Evolutionary conservation across 2,797 vertebrate genomes (phyloP).

Genomic region (Poecilia velifera): DNA sequence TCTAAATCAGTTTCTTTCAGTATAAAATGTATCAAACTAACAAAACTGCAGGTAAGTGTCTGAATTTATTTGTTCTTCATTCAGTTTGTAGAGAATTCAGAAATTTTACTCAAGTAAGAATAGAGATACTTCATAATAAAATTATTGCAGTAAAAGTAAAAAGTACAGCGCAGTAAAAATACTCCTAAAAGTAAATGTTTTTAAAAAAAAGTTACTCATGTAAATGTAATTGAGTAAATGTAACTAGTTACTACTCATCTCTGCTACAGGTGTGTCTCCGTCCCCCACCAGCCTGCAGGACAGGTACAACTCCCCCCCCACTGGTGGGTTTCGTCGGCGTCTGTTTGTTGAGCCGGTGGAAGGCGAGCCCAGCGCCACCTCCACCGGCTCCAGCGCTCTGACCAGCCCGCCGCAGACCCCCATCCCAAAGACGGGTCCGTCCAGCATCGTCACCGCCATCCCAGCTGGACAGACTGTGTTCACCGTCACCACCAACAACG

Average conservation of each 20-base stretch:
- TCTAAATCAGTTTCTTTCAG: too few species aligned
- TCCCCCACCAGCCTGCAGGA: constrained; percentile 85
- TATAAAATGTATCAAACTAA: too few species aligned
- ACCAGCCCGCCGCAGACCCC: constrained; percentile 43
- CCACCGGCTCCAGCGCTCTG: constrained; percentile 20
- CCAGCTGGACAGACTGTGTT: constrained; percentile 92
- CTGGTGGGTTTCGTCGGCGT: constrained; percentile 80
- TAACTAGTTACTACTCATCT: not conserved
- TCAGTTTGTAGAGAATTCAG: too few species aligned
- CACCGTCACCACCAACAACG: constrained; percentile 90
- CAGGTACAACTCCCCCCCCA: constrained; percentile 86
- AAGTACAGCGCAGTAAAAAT: too few species aligned
- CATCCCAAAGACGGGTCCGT: constrained; percentile 62
- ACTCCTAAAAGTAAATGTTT: too few species aligned
- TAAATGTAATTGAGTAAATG: too few species aligned
- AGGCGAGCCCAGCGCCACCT: constrained; percentile 50
- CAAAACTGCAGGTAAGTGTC: too few species aligned
- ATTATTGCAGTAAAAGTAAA: too few species aligned
- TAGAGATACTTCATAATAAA: too few species aligned
- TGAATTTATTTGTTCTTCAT: too few species aligned
- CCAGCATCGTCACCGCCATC: constrained; percentile 81
- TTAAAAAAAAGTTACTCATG: too few species aligned
- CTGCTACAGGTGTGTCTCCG: constrained; percentile 74
- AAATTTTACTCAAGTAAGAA: too few species aligned
- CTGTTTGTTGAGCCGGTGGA: constrained; percentile 80